Percentiles rank a stretch among this genome's conserved stretches.
Evolutionary conservation across 2,113 vertebrate genomes (phyloP).

Genomic region (Odocoileus hemionus): DNA sequence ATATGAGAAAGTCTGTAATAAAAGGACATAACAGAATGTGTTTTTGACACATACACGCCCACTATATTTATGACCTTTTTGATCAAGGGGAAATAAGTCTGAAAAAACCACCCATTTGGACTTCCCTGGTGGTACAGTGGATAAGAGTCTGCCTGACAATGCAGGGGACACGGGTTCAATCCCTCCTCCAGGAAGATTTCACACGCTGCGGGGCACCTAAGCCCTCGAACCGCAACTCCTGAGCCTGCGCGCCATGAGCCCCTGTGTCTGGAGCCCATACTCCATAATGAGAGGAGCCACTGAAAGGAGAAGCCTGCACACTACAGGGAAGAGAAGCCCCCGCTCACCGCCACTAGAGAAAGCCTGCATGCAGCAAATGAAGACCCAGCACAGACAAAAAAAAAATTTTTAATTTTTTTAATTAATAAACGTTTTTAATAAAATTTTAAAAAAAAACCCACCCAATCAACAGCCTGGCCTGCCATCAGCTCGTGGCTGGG

Average conservation of each 20-base stretch:
- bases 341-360: not conserved
- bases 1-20: not conserved
- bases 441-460: not conserved
- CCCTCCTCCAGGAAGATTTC: not conserved
- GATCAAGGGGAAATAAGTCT: not conserved
- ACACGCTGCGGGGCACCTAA: not conserved
- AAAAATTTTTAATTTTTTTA: fast-evolving
- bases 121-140: not conserved
- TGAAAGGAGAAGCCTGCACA: not conserved
- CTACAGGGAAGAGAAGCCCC: fast-evolving
- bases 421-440: not conserved
- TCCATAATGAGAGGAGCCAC: not conserved
- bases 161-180: not conserved
- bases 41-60: not conserved
- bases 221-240: not conserved
- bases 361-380: not conserved
- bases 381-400: not conserved
- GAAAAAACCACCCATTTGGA: not conserved
- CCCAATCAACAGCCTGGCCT: not conserved
- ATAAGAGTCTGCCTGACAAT: not conserved
- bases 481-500: not conserved
- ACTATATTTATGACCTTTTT: not conserved
- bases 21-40: not conserved
- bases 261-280: not conserved
- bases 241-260: not conserved